Conservation (phyloP, 2,113 vertebrate genomes). For the Callocephalon fimbriatum region DNA sequence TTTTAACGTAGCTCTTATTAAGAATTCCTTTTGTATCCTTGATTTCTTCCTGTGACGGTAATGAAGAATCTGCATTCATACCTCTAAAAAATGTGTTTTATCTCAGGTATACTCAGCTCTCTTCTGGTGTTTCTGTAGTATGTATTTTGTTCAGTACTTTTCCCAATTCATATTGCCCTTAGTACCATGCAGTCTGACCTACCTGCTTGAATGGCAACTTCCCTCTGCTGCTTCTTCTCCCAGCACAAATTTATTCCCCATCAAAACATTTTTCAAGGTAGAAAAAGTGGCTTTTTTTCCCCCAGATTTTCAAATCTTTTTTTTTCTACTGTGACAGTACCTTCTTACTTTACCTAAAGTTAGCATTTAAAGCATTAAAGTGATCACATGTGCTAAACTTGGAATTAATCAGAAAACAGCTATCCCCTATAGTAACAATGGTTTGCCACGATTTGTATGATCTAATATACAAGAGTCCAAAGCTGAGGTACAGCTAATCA, state of each 20-base stretch:
- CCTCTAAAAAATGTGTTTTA: background rate
- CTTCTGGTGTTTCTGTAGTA: background rate
- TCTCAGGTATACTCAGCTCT: background rate
- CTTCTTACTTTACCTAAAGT: background rate
- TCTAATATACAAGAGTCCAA: background rate
- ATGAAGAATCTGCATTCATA: background rate
- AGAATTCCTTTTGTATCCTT: background rate
- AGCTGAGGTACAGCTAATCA: background rate
- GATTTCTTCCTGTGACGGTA: conserved; percentile 14
- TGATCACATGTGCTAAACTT: background rate
- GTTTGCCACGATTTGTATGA: background rate
- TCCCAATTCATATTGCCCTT: background rate
- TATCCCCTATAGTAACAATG: background rate
- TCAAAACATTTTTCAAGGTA: background rate
- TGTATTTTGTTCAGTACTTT: background rate
- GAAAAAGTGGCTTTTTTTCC: fast-evolving
- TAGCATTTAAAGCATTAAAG: background rate
- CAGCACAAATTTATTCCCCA: background rate
- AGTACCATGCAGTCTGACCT: background rate
- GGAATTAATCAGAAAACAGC: background rate
- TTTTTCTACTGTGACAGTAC: background rate
- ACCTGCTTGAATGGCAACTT: background rate
- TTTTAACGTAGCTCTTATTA: background rate
- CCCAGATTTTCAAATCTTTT: background rate
- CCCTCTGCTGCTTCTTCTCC: background rate